A percentile compares a stretch with the other conserved stretches of the same genome.
Conservation (phyloP, 30 jellyfish, hydroid and myxozoan genomes). For the Aurelia aurita complex sp. Pacific region DNA sequence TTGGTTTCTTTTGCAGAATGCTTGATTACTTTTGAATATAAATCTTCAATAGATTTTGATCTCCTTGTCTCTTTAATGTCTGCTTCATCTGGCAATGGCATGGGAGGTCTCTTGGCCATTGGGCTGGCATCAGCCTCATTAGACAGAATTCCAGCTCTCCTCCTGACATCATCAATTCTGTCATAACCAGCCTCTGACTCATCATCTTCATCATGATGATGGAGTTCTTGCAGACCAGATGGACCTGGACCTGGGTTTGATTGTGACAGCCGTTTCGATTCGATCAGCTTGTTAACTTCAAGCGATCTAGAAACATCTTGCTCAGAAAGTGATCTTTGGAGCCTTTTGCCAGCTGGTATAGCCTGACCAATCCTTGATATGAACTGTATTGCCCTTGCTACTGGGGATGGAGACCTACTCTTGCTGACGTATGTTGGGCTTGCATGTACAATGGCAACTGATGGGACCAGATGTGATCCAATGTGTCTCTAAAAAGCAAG, state of each 20-base stretch:
- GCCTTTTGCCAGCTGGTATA: conserved; percentile 59
- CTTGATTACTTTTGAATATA: conserved; percentile 47
- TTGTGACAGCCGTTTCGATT: conserved; percentile 25
- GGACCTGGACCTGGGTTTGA: conserved; percentile 70
- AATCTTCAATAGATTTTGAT: conserved; percentile 1
- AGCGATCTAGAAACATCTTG: conserved; percentile 5
- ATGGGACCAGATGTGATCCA: conserved; percentile 73
- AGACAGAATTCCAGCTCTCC: background rate
- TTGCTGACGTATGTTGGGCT: conserved; percentile 56
- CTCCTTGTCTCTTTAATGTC: background rate
- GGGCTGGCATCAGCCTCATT: conserved; percentile 2
- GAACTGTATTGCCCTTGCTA: conserved; percentile 73
- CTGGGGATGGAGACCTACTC: conserved; percentile 87
- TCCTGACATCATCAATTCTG: conserved; percentile 14
- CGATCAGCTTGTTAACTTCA: conserved; percentile 1
- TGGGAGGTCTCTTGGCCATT: conserved; percentile 39
- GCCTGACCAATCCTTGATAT: conserved; percentile 67
- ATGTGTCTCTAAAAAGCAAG: conserved; percentile 59
- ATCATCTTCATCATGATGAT: conserved; percentile 20
- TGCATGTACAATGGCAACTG: conserved; percentile 83
- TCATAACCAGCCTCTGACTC: conserved; percentile 56
- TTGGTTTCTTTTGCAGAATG: background rate
- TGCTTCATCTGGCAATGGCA: conserved; percentile 70
- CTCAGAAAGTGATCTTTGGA: conserved; percentile 57
- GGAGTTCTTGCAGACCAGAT: conserved; percentile 20